Percentiles rank a stretch among this genome's conserved stretches.
Evolutionary conservation across 2,888 invertebrate genomes (phyloP).

Genomic region (Scrobipalpa costella): DNA sequence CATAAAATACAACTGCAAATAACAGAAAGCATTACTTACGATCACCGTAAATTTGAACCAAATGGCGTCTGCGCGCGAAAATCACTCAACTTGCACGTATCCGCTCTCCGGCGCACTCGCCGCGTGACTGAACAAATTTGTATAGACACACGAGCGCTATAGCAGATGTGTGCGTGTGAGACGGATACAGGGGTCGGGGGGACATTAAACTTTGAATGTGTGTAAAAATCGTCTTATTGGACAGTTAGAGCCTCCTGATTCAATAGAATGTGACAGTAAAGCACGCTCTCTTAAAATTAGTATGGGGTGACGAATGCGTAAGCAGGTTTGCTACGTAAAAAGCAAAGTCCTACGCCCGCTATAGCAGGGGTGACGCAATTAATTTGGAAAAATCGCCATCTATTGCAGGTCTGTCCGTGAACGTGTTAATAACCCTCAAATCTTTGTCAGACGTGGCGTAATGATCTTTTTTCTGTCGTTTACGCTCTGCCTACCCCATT

Average conservation of each 20-base stretch:
- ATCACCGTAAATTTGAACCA: not conserved
- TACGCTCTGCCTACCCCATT: too few species aligned
- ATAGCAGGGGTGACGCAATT: not conserved
- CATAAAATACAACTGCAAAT: too few species aligned
- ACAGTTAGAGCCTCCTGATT: not conserved
- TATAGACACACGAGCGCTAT: not conserved
- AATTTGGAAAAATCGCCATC: not conserved
- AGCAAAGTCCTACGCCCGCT: too few species aligned
- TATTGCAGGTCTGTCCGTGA: not conserved
- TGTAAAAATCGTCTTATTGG: not conserved
- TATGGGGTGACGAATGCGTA: too few species aligned
- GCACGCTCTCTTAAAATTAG: too few species aligned
- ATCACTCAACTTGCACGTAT: not conserved
- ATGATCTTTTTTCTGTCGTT: too few species aligned
- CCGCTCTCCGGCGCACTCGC: not conserved
- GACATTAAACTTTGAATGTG: not conserved
- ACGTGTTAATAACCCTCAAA: not conserved
- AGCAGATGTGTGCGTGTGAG: not conserved
- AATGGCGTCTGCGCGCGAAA: constrained; percentile 5
- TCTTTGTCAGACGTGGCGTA: too few species aligned
- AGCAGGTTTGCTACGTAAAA: too few species aligned
- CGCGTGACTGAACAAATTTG: not conserved
- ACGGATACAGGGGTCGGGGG: not conserved
- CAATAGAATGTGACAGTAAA: not conserved
- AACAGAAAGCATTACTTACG: not conserved